These are phyloP conservation scores for Drosophila repleta DNA, from an alignment of 1,140 invertebrate species.

Conservation along the genomic window DNA sequence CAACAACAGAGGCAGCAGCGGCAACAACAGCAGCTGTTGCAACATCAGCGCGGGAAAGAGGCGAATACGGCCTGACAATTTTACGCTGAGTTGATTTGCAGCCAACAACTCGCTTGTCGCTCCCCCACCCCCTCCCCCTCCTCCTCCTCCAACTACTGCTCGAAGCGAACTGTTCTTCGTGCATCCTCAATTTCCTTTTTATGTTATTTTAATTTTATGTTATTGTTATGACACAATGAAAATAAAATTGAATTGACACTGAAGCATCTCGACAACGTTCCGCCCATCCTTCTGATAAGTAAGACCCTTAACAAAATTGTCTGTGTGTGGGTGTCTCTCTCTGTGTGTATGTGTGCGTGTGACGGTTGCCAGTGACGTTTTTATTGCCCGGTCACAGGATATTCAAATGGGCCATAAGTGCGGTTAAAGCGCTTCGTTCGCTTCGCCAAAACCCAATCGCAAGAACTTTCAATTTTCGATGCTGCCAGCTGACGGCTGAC, in stretches of 20 bases:
- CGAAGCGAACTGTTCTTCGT: not conserved
- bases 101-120: constrained; percentile 19
- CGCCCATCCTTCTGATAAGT: constrained; percentile 28
- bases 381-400: constrained; percentile 82
- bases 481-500: constrained; percentile 76
- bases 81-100: constrained; percentile 81
- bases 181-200: constrained; percentile 83
- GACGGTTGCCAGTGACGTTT: constrained; percentile 79
- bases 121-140: too few species aligned
- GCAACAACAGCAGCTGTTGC: constrained; percentile 8
- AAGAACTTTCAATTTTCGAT: constrained; percentile 78
- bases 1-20: constrained; percentile 42
- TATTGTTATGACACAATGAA: constrained; percentile 84
- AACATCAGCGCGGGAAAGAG: not conserved
- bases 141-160: not conserved
- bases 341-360: constrained; percentile 22
- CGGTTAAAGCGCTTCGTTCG: constrained; percentile 75
- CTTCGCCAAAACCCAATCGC: constrained; percentile 71
- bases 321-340: not conserved
- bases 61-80: constrained; percentile 62
- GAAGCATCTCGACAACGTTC: constrained; percentile 58
- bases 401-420: constrained; percentile 81
- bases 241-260: constrained; percentile 84
- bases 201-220: constrained; percentile 84
- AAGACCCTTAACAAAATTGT: constrained; percentile 22